Percentiles rank a stretch among this genome's conserved stretches.
Evolutionary conservation across 2,888 invertebrate genomes (phyloP).

Genomic region (Pseudoips prasinana): DNA sequence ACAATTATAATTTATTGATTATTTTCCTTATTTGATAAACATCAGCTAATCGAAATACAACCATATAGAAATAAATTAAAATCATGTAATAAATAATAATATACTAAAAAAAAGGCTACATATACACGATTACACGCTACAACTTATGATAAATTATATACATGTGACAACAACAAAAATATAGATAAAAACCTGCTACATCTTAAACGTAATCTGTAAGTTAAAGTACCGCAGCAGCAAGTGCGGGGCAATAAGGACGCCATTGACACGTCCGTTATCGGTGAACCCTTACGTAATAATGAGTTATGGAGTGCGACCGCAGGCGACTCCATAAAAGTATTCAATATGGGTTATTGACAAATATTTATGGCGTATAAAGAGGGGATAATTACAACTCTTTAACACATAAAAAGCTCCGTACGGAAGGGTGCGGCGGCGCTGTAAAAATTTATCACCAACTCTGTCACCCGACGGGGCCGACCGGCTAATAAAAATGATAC

Average conservation of each 20-base stretch:
- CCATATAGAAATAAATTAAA: too few relatives aligned
- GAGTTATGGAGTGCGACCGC: conserved; percentile 73
- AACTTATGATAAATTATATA: too few relatives aligned
- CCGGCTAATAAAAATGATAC: conserved; percentile 49
- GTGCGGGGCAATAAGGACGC: conserved; percentile 50
- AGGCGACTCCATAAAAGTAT: conserved; percentile 75
- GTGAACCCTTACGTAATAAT: conserved; percentile 69
- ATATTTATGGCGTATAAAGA: conserved; percentile 80
- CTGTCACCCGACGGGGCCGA: conserved; percentile 59
- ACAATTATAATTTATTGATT: too few relatives aligned
- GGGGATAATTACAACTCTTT: conserved; percentile 82
- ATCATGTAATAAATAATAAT: too few relatives aligned
- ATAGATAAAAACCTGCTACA: too few relatives aligned
- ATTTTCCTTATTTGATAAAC: too few relatives aligned
- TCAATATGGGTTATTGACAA: conserved; percentile 79
- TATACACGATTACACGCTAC: too few relatives aligned
- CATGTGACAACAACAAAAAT: too few relatives aligned
- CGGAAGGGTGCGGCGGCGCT: conserved; percentile 71
- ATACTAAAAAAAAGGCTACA: too few relatives aligned
- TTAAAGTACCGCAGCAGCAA: conserved; percentile 24
- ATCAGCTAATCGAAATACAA: too few relatives aligned
- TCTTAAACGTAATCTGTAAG: too few relatives aligned
- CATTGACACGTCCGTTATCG: conserved; percentile 55
- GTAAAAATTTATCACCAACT: conserved; percentile 71
- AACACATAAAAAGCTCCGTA: conserved; percentile 70